phyloP scores from a whole-genome alignment of 1,140 invertebrate species.

The Heliothis virescens region DNA sequence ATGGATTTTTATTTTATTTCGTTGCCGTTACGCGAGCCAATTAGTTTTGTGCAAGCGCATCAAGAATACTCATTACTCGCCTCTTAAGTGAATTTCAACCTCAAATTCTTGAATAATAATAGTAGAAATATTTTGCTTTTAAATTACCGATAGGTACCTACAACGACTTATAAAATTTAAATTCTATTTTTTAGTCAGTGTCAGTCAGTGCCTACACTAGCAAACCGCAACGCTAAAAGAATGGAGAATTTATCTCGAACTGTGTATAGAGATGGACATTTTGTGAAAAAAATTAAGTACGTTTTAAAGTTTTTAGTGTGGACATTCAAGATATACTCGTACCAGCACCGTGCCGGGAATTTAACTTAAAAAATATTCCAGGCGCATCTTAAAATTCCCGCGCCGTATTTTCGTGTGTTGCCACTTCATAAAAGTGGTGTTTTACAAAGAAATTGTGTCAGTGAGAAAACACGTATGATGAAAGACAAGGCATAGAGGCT shows the following conservation, averaged over 20 bases:
- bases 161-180: not conserved
- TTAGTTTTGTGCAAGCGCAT: slow-evolving; percentile 72
- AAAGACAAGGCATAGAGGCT: slow-evolving; percentile 34
- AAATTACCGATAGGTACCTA: not conserved
- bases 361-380: slow-evolving; percentile 46
- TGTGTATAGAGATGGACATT: not conserved
- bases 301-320: slow-evolving; percentile 44
- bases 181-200: not conserved
- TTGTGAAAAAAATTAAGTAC: slow-evolving; percentile 8
- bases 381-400: slow-evolving; percentile 54
- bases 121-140: not conserved
- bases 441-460: slow-evolving; percentile 75
- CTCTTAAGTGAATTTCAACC: slow-evolving; percentile 62
- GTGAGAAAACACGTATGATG: slow-evolving; percentile 57
- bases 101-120: slow-evolving; percentile 43
- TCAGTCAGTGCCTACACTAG: not conserved
- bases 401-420: slow-evolving; percentile 54
- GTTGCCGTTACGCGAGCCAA: slow-evolving; percentile 69
- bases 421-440: slow-evolving; percentile 64
- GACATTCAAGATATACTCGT: slow-evolving; percentile 23
- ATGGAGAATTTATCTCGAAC: not conserved
- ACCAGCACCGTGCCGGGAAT: slow-evolving; percentile 1
- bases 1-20: slow-evolving; percentile 71
- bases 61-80: slow-evolving; percentile 70
- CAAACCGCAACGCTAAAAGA: not conserved